Evolutionary conservation across 2,797 vertebrate species (phyloP), one percentile per base, ranked within the genome.

Genomic region (Diceros bicornis): DNA sequence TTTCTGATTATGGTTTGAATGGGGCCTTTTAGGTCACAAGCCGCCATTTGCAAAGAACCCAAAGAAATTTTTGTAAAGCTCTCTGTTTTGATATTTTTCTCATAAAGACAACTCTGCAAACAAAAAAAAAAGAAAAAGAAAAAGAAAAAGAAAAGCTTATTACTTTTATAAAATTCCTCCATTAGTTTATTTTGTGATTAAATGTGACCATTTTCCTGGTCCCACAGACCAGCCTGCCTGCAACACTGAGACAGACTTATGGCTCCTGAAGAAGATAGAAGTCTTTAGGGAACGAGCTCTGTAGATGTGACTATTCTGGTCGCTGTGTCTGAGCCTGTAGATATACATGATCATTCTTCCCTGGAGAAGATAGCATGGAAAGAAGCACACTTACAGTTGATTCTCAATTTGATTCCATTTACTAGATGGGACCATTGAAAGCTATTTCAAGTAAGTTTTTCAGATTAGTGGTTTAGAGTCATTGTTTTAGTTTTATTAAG

Each of bases 31-130:
- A 77, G 71, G 47, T 69, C 55, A 77, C 0, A 71, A 92, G 55
- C 32, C 37, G 50, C 34, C 11, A 81, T 75, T 72, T 61, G 6
- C 69, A 71, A 82, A 92, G 21, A 96, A 77, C 14, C 27, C 34
- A 44, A 59, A 93, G 11, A 55, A 16, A 91, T 61, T 88, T 94
- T 92, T 84, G n/a, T 75, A n/a, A 86, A 62, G 34, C 25, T 85
- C 7, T 81, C 55, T 87, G 62, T 78, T 94, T 93, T 79, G 21
- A 18, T 72, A 27, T 23, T 84, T 97, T 89, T 89, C 47, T 94
- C 32, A 88, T 90, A 96, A 91, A 90, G 52, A 66, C 52, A 93
- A 69, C 34, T 71, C 85, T 83, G 47, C 14, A 59, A 74, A 79
- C 78, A 92, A 77, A 83, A 47, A 47, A 47, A 47, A 47, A 47